phyloP scores from a whole-genome alignment of 2,113 vertebrate species.

The Pomatostomus ruficeps region DNA sequence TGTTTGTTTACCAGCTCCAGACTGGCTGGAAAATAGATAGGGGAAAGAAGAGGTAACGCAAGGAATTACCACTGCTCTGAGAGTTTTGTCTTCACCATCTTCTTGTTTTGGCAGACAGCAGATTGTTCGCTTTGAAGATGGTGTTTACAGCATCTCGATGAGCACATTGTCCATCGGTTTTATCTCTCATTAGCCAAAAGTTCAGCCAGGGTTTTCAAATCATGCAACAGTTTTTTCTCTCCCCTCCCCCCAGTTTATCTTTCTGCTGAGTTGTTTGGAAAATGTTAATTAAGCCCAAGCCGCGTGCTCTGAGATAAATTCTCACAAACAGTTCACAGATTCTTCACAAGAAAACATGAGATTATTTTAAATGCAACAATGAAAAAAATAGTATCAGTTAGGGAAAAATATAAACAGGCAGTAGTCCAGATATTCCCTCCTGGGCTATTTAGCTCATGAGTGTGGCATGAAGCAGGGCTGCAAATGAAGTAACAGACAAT shows the following conservation, averaged over 20 bases:
- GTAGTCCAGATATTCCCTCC: background rate
- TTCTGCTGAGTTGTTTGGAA: constrained; percentile 12
- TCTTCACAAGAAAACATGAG: background rate
- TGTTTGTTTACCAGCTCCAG: background rate
- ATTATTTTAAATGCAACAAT: background rate
- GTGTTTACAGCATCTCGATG: background rate
- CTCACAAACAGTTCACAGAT: background rate
- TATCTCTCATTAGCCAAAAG: background rate
- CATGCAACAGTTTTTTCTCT: background rate
- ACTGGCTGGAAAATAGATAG: background rate
- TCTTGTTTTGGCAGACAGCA: background rate
- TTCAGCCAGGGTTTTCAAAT: background rate
- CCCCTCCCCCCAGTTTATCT: background rate
- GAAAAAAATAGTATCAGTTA: background rate
- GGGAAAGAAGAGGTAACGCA: background rate
- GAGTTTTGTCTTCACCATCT: background rate
- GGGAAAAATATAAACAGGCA: background rate
- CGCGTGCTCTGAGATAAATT: background rate
- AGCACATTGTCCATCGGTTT: background rate
- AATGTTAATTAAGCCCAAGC: constrained; percentile 6
- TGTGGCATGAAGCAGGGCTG: background rate
- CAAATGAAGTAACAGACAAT: background rate
- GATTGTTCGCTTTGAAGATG: background rate
- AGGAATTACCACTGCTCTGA: background rate
- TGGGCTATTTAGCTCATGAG: background rate